Percentiles rank a stretch among this genome's conserved stretches.
Conservation (phyloP, 2,888 invertebrate genomes). For the Brachypalpus laphriformis region DNA sequence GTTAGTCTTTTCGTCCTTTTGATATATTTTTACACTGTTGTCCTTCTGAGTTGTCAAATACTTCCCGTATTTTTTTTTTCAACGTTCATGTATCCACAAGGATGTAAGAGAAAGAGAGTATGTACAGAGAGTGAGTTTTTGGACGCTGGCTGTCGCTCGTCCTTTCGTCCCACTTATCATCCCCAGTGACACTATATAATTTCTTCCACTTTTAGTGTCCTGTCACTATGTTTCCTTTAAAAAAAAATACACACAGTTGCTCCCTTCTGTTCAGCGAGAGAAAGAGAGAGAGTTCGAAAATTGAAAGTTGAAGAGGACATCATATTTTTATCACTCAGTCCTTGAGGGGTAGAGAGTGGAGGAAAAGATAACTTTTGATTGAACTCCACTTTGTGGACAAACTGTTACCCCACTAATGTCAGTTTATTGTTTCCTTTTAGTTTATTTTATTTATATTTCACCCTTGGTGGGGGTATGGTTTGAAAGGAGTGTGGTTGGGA, state of each 20-base stretch:
- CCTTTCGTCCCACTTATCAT: constrained; percentile 81
- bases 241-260: constrained; percentile 5
- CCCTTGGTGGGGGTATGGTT: constrained; percentile 34
- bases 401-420: constrained; percentile 65
- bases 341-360: background rate
- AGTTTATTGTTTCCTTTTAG: constrained; percentile 65
- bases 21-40: constrained; percentile 73
- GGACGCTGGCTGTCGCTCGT: constrained; percentile 56
- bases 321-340: constrained; percentile 48
- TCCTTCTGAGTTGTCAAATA: constrained; percentile 73
- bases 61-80: constrained; percentile 11
- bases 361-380: constrained; percentile 48
- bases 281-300: constrained; percentile 43
- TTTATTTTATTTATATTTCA: constrained; percentile 68
- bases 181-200: constrained; percentile 83
- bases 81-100: constrained; percentile 67
- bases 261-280: background rate
- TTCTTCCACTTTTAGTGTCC: constrained; percentile 82
- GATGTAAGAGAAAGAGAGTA: constrained; percentile 49
- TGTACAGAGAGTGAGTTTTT: constrained; percentile 38
- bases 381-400: constrained; percentile 43
- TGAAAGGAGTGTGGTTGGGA: constrained; percentile 3
- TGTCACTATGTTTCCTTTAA: constrained; percentile 79
- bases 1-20: constrained; percentile 60
- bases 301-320: constrained; percentile 70